Evolutionary conservation across 2,797 vertebrate genomes (phyloP).

Genomic region (Denticeps clupeoides): DNA sequence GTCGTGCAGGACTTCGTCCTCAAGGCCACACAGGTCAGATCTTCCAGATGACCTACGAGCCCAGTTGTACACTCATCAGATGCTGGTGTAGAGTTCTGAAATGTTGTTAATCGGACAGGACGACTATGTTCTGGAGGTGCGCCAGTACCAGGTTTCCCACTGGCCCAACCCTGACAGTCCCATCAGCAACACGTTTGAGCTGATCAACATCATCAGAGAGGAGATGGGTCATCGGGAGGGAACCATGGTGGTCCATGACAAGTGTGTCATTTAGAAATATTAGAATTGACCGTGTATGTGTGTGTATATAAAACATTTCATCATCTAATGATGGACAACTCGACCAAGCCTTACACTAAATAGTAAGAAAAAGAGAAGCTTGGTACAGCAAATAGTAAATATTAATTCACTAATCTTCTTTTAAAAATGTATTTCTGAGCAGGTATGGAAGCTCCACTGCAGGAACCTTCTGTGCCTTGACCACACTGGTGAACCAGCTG

Average conservation of each 20-base stretch:
- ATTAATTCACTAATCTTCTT: too few species aligned
- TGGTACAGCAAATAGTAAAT: too few species aligned
- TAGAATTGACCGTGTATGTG: too few species aligned
- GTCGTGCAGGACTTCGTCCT: constrained; percentile 81
- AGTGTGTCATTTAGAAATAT: constrained; percentile 55
- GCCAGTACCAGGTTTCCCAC: constrained; percentile 76
- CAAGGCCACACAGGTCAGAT: constrained; percentile 75
- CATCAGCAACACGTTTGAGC: constrained; percentile 89
- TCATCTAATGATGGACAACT: too few species aligned
- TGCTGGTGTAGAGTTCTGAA: too few species aligned
- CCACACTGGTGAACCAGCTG: constrained; percentile 76
- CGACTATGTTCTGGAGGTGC: constrained; percentile 77
- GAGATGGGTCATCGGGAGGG: constrained; percentile 67
- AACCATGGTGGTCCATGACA: constrained; percentile 78
- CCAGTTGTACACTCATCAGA: too few species aligned
- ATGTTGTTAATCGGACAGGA: constrained; percentile 52
- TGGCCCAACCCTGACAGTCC: constrained; percentile 96
- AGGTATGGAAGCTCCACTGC: constrained; percentile 84
- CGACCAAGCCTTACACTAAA: too few species aligned
- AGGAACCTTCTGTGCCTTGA: constrained; percentile 84
- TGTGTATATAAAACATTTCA: too few species aligned
- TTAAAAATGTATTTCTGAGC: constrained; percentile 4
- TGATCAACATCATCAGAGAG: constrained; percentile 76
- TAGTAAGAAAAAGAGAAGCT: too few species aligned
- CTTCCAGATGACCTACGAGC: too few species aligned